A percentile compares a stretch with the other conserved stretches of the same genome.
Conservation (phyloP, 2,888 invertebrate species). For the Entomobrya multifasciata region DNA sequence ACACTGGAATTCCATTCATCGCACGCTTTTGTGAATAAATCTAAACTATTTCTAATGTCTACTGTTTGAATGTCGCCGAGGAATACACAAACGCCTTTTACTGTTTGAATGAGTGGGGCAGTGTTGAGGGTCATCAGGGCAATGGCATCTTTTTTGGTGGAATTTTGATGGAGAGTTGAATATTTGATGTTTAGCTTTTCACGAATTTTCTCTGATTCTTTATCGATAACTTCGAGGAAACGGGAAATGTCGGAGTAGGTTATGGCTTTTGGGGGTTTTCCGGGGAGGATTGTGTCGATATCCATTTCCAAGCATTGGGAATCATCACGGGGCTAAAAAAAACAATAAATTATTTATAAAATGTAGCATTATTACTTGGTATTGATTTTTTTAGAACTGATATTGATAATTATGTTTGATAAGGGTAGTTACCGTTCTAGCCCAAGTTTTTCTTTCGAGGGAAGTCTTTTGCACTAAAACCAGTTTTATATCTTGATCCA, state of each 20-base stretch:
- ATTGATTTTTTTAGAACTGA: no score
- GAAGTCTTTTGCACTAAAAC: conserved; percentile 85
- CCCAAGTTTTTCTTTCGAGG: conserved; percentile 86
- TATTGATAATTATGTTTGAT: no score
- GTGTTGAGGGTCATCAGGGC: conserved; percentile 83
- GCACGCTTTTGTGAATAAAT: conserved; percentile 85
- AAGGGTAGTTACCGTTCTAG: conserved; percentile 85
- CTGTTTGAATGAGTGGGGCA: conserved; percentile 91
- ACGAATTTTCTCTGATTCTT: conserved; percentile 76
- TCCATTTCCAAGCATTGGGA: conserved; percentile 87
- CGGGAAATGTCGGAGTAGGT: conserved; percentile 86
- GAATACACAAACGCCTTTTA: conserved; percentile 94
- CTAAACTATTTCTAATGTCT: conserved; percentile 90
- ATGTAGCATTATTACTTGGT: no score
- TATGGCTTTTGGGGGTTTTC: conserved; percentile 87
- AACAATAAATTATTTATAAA: conserved; percentile 31
- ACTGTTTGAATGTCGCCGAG: conserved; percentile 94
- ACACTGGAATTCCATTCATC: conserved; percentile 78
- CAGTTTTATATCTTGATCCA: conserved; percentile 92
- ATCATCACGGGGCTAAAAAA: conserved; percentile 86
- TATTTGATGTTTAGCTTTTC: conserved; percentile 72
- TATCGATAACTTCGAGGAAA: conserved; percentile 79
- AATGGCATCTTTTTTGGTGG: conserved; percentile 23
- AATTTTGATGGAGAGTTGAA: background rate
- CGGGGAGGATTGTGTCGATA: conserved; percentile 90